Evolutionary conservation across 1,140 invertebrate genomes (phyloP).

Genomic region (Pachyrhynchus sulphureomaculatus): DNA sequence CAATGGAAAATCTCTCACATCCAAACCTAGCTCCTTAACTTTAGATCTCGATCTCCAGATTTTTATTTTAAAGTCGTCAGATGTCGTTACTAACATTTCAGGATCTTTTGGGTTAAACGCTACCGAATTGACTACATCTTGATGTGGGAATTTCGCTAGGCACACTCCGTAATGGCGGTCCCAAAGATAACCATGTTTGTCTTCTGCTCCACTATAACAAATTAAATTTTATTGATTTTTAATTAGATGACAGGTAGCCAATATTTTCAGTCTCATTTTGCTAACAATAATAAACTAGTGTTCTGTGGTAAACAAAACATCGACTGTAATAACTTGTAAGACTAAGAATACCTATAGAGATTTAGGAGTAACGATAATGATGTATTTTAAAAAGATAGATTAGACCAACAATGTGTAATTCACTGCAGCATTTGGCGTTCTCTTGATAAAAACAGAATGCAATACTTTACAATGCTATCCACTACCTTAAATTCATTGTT

Average conservation of each 20-base stretch:
- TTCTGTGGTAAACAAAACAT: too few relatives aligned
- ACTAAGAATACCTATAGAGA: too few relatives aligned
- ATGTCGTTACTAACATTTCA: conserved; percentile 84
- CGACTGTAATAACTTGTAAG: too few relatives aligned
- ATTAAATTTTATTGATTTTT: background rate
- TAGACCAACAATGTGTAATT: too few relatives aligned
- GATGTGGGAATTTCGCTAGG: conserved; percentile 74
- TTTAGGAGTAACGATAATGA: background rate
- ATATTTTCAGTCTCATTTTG: background rate
- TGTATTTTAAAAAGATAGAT: too few relatives aligned
- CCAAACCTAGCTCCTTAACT: conserved; percentile 51
- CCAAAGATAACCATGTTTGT: conserved; percentile 84
- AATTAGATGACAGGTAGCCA: background rate
- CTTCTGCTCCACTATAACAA: conserved; percentile 77
- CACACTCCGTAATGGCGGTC: conserved; percentile 83
- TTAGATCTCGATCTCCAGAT: conserved; percentile 63
- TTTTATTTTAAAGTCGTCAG: conserved; percentile 82
- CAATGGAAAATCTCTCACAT: conserved; percentile 34
- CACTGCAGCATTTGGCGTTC: too few relatives aligned
- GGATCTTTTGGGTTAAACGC: conserved; percentile 83
- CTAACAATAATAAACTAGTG: background rate
- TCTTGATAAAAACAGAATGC: too few relatives aligned
- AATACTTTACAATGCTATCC: too few relatives aligned
- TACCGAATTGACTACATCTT: conserved; percentile 84
- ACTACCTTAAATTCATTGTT: too few relatives aligned